Conservation (phyloP, 2,888 invertebrate species). For the Drosophila monieri region DNA sequence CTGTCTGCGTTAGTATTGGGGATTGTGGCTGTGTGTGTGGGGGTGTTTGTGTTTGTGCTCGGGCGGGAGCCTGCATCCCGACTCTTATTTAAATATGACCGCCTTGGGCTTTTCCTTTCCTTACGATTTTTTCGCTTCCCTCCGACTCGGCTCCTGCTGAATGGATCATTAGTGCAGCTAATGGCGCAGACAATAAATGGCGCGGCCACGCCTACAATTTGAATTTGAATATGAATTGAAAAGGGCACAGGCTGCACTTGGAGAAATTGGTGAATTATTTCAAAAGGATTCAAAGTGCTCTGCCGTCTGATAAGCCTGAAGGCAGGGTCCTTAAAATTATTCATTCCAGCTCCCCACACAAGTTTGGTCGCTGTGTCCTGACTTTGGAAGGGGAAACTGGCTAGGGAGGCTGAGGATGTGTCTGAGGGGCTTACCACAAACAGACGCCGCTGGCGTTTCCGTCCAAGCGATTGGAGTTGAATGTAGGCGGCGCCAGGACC, state of each 20-base stretch:
- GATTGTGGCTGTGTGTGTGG: not conserved
- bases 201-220: conserved; percentile 62
- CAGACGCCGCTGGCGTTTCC: conserved; percentile 63
- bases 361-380: conserved; percentile 11
- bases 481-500: conserved; percentile 67
- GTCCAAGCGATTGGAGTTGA: conserved; percentile 48
- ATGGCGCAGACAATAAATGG: conserved; percentile 78
- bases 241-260: conserved; percentile 9
- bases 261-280: not conserved
- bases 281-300: not conserved
- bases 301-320: not conserved
- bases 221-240: conserved; percentile 77
- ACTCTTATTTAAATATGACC: conserved; percentile 52
- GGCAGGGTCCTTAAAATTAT: not conserved
- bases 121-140: conserved; percentile 22
- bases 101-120: conserved; percentile 28
- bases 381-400: not conserved
- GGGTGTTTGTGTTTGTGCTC: conserved; percentile 3
- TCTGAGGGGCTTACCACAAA: conserved; percentile 36
- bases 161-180: conserved; percentile 79
- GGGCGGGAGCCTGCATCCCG: conserved; percentile 31
- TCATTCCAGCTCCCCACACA: too few species aligned
- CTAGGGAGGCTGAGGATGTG: not conserved
- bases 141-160: conserved; percentile 55
- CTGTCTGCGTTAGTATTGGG: conserved; percentile 30